Percentiles rank a stretch among this genome's conserved stretches.
phyloP scores from a whole-genome alignment of 2,797 vertebrate species.

The Xiphophorus birchmanni region DNA sequence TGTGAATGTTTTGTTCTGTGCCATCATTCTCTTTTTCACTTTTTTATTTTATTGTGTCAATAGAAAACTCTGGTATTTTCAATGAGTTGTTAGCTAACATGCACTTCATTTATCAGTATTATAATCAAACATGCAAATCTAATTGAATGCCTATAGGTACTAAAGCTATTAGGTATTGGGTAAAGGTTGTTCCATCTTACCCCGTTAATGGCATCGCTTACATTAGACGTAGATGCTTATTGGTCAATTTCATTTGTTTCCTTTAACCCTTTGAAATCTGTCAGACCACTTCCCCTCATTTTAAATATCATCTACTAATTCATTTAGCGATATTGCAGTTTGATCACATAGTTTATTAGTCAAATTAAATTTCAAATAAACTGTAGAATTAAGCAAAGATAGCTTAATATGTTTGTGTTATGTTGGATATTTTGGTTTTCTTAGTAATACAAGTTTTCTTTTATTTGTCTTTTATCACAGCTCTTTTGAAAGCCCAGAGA shows the following conservation, averaged over 20 bases:
- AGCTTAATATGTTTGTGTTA: neutral
- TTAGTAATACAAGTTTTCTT: neutral
- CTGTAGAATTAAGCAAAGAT: neutral
- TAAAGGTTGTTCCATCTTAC: slow-evolving; percentile 66
- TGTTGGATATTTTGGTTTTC: neutral
- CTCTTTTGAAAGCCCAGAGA: neutral
- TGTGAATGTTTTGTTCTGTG: neutral
- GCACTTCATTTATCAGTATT: slow-evolving; percentile 51
- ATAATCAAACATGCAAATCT: slow-evolving; percentile 56
- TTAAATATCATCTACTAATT: slow-evolving; percentile 9
- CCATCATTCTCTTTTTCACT: neutral
- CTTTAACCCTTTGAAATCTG: slow-evolving; percentile 2
- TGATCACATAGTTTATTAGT: neutral
- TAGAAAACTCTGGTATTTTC: slow-evolving; percentile 76
- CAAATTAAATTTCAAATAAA: neutral
- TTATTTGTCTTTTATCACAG: neutral
- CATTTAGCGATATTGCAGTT: neutral
- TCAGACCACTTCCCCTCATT: slow-evolving; percentile 23
- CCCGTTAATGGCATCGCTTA: slow-evolving; percentile 63
- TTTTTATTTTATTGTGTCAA: slow-evolving; percentile 37
- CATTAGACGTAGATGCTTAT: slow-evolving; percentile 37
- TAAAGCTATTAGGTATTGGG: slow-evolving; percentile 71
- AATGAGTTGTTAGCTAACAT: slow-evolving; percentile 69
- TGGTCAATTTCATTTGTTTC: slow-evolving; percentile 40
- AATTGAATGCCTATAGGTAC: slow-evolving; percentile 30